Percentiles rank a stretch among this genome's conserved stretches.
Conservation (phyloP, 2,113 vertebrate genomes). For the Colinus virginianus region DNA sequence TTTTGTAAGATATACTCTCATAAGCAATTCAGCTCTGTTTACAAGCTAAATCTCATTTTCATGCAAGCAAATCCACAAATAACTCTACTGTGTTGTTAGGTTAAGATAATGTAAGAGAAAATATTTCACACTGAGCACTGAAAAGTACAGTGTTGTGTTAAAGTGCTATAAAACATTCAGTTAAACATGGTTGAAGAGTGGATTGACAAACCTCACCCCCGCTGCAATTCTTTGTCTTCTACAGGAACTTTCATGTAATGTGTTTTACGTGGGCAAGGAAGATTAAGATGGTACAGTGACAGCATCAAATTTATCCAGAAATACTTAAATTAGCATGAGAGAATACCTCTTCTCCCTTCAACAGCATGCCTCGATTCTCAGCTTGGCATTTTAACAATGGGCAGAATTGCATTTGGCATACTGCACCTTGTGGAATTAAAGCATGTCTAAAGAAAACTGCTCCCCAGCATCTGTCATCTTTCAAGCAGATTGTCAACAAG, state of each 20-base stretch:
- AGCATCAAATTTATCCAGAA: conserved; percentile 49
- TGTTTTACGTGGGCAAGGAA: conserved; percentile 56
- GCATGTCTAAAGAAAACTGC: conserved; percentile 81
- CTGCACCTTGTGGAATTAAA: conserved; percentile 76
- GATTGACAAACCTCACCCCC: conserved; percentile 49
- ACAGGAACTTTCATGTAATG: conserved; percentile 55
- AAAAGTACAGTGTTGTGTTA: conserved; percentile 24
- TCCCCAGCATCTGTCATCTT: conserved; percentile 81
- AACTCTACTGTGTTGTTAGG: conserved; percentile 17
- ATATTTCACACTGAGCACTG: conserved; percentile 50
- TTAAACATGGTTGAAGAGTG: conserved; percentile 53
- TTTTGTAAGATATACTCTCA: conserved; percentile 39
- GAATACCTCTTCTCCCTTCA: background rate
- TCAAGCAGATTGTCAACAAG: conserved; percentile 81
- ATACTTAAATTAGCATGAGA: conserved; percentile 66
- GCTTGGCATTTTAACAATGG: conserved; percentile 65
- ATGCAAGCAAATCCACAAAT: conserved; percentile 20
- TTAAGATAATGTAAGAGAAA: conserved; percentile 31
- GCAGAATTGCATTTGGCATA: conserved; percentile 70
- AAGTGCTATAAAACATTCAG: conserved; percentile 65
- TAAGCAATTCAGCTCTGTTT: conserved; percentile 63
- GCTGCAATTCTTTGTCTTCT: conserved; percentile 43
- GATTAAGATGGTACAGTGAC: conserved; percentile 11
- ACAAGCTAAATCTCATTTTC: conserved; percentile 61
- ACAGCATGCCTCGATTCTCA: conserved; percentile 23